Base-by-base conservation (phyloP, 2,888 invertebrate species). In the Euphydryas editha region DNA sequence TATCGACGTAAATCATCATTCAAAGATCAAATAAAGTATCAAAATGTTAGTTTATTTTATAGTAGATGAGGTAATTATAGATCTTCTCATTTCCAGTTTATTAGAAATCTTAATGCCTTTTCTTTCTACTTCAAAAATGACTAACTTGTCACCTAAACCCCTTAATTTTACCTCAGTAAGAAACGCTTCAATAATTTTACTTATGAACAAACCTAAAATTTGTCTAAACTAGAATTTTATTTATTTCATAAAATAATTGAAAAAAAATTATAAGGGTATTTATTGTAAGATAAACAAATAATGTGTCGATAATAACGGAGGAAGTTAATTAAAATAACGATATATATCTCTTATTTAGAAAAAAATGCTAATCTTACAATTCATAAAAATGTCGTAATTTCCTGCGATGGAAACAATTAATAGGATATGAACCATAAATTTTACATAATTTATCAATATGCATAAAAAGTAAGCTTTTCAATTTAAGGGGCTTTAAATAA, bases 371-470 rank as follows among this genome's bases (percentile, higher is more conserved):
- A 51, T 24, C 49, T 20, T n/a, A 7, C 1, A 24, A n/a, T 51
- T 51, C 0, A 4, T 21, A n/a, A 15, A n/a, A 5, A 51, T 24
- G 49, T 51, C 49, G 49, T 15, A 51, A 21, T 51, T 51, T 21
- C 49, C 15, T 21, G 13, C 5, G 15, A 18, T 51, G 15, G n/a
- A 11, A 51, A 8, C 15, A n/a, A 21, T 51, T 51, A 15, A n/a
- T 15, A 46, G 17, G 6, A 21, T 2, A 51, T 15, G 15, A 51
- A 51, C 49, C 15, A 51, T 62, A 62, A 57, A 54, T 56, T 60
- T 61, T 36, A 56, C 24, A 66, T 57, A 51, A 54, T 58, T 58
- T 51, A 62, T 51, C 57, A 51, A 36, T 51, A 49, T 21, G 36
- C 21, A 57, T 37, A 44, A 30, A 44, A 54, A 62, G 51, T 18